Conservation (phyloP, 2,888 invertebrate genomes). For the Brachypalpus laphriformis region DNA sequence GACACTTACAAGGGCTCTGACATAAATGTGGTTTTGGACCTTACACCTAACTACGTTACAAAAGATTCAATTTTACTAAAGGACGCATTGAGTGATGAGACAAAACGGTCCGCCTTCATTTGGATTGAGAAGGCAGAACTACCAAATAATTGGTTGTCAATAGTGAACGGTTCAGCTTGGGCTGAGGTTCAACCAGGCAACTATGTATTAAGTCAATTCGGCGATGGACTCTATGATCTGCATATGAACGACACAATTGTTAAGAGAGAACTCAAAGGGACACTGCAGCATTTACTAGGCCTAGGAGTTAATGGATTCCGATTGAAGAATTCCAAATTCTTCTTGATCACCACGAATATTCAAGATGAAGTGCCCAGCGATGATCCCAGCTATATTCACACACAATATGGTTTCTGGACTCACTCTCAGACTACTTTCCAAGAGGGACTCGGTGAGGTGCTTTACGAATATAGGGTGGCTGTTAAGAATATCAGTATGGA, state of each 20-base stretch:
- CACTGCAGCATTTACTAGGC: constrained; percentile 88
- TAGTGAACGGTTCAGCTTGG: constrained; percentile 80
- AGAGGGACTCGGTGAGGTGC: constrained; percentile 84
- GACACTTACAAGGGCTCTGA: constrained; percentile 81
- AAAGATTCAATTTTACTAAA: constrained; percentile 89
- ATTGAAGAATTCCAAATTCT: constrained; percentile 85
- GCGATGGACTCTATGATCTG: constrained; percentile 88
- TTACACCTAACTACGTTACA: constrained; percentile 89
- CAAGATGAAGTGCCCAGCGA: constrained; percentile 82
- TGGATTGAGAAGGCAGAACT: constrained; percentile 85
- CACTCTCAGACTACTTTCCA: constrained; percentile 88
- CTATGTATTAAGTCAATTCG: constrained; percentile 92
- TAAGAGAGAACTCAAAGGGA: constrained; percentile 86
- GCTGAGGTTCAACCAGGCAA: constrained; percentile 76
- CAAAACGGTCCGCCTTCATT: constrained; percentile 89
- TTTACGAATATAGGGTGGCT: constrained; percentile 86
- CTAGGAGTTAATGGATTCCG: constrained; percentile 93
- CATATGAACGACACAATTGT: constrained; percentile 90
- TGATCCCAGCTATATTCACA: constrained; percentile 82
- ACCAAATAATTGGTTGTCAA: constrained; percentile 90
- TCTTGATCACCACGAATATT: constrained; percentile 83
- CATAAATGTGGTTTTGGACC: constrained; percentile 87
- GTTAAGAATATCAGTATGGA: constrained; percentile 85
- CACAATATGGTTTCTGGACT: constrained; percentile 86
- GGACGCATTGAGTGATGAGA: constrained; percentile 85